Base-by-base conservation (phyloP, 2,113 vertebrate species). In the Arenaria interpres region DNA sequence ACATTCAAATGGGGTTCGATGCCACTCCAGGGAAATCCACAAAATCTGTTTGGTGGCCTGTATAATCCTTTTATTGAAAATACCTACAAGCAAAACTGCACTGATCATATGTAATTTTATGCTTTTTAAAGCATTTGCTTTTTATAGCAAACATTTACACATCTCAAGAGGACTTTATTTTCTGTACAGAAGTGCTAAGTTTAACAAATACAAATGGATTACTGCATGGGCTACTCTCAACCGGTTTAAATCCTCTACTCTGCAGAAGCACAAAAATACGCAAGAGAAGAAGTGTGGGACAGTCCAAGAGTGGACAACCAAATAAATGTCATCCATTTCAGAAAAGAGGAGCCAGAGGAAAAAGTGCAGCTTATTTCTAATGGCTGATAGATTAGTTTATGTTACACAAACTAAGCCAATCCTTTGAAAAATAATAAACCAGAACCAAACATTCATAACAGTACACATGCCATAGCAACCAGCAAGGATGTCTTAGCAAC, bases 391-490 rank as follows among this genome's bases (percentile, higher is more conserved):
- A 73, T 86, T 33, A 50, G 69, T 77, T 90, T 79, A 56, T 93
- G 63, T 83, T 78, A 89, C 21, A 53, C 53, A 76, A 93, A 79
- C 48, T 59, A 79, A 89, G 43, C 33, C 20, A 37, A 14, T 85
- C 10, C 74, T 93, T 95, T 80, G 46, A 78, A 86, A 92, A 92
- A 66, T 82, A 67, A 67, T 68, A 90, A 94, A 51, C 51, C 79
- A 91, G 90, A 90, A 68, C 43, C 62, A 89, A 90, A 56, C 33
- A 72, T 57, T 91, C 20, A 0, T 75, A 78, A 32, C n/a, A 54
- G 20, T 45, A 39, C 73, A 24, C 60, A 10, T 85, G n/a, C 87
- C 85, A 35, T 94, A 93, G 87, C 95, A 97, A 96, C 85, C 84
- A 80, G 63, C 39, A 60, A 75, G n/a, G 63, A 32, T 95, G 53